Evolutionary conservation across 2,797 vertebrate species (phyloP), one percentile per base, ranked within the genome.

Genomic region (Microctenopoma steveboyesi): DNA sequence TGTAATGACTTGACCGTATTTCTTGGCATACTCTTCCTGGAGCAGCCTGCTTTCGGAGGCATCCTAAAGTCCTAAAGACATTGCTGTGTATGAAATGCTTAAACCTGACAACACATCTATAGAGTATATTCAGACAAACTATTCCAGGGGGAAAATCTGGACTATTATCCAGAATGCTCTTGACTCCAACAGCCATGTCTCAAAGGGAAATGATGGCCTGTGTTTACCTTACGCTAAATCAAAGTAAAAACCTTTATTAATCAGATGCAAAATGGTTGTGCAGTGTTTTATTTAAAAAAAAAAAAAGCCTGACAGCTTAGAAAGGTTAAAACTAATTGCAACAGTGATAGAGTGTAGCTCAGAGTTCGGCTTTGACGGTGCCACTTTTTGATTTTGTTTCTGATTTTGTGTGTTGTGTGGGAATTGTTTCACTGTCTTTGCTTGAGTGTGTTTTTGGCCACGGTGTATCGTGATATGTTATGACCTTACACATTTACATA

Each of bases 181-280:
- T 1, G 28, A 35, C 5, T 6, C 0, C 5, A 33, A 7, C 27
- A 15, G 5, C 4, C 16, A 33, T 5, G 45, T 10, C 45, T 43
- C 7, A 43, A 46, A 43, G 14, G 54, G 16, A 53, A 18, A 9
- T 10, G 22, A 12, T n/a, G 27, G 10, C 16, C 15, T 14, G 1
- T 72, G 39, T 48, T 28, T 50, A 57, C 6, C 50, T 22, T 22
- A 22, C 22, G 25, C 49, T 43, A 67, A 18, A 25, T 62, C 42
- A 43, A 28, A 5, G 8, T 47, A 4, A 14, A 12, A 45, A 15
- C 1, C 46, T 56, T 63, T 28, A 25, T 13, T 2, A 37, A 18
- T 9, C 5, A 54, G 27, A 42, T 55, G 1, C 10, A 46, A 10
- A 2, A 22, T 40, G 4, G 1, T 37, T 51, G 5, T 55, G 35